phyloP scores from a whole-genome alignment of 92 coral and sea anemone genomes.

The Meandrina meandrites region DNA sequence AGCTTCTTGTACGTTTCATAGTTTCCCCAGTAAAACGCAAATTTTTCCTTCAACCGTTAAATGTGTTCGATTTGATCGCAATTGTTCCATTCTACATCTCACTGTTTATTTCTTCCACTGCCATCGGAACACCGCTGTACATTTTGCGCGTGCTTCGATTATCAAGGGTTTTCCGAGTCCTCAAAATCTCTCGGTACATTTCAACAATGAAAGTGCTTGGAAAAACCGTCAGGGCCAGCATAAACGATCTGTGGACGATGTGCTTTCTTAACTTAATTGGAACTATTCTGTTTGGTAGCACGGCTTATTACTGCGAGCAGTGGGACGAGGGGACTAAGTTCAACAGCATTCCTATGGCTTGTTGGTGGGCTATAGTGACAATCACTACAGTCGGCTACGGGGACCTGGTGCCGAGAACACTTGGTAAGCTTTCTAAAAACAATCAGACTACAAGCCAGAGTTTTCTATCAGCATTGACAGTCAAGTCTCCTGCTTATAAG shows the following conservation, averaged over 20 bases:
- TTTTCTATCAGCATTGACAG: too few species aligned
- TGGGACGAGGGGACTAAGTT: conserved; percentile 64
- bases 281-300: conserved; percentile 64
- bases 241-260: conserved; percentile 66
- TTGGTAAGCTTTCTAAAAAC: too few species aligned
- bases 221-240: conserved; percentile 53
- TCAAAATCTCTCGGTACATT: conserved; percentile 65
- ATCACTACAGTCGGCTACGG: conserved; percentile 71
- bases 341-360: conserved; percentile 55
- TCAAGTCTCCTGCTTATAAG: too few species aligned
- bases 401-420: conserved; percentile 65
- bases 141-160: conserved; percentile 60
- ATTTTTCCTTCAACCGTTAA: conserved; percentile 47
- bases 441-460: too few species aligned
- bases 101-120: conserved; percentile 12
- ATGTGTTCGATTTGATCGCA: conserved; percentile 61
- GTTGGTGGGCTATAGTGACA: conserved; percentile 74
- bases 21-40: conserved; percentile 53
- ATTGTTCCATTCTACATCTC: conserved; percentile 59
- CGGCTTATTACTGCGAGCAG: conserved; percentile 63
- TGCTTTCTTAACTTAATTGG: conserved; percentile 61
- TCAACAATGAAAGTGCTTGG: conserved; percentile 68
- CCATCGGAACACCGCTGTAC: conserved; percentile 22
- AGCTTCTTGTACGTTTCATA: conserved; percentile 41
- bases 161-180: conserved; percentile 48